Conservation (phyloP, 1,140 invertebrate species). For the Rhagoletis zephyria region DNA sequence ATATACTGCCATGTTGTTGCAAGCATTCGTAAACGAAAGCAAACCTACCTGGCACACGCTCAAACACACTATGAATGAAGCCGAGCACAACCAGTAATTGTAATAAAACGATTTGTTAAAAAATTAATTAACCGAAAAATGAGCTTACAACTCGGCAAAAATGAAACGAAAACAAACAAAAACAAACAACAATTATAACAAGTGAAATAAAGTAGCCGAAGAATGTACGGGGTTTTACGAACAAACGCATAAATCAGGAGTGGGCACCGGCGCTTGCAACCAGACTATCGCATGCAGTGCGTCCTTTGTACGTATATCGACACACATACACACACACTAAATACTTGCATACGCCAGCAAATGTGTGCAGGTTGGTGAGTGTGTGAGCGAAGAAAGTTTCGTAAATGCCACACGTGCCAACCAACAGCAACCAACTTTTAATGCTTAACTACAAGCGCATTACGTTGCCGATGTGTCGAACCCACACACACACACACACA, state of each 20-base stretch:
- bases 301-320: no score
- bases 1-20: no score
- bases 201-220: background rate
- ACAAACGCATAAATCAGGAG: constrained; percentile 50
- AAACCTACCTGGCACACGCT: no score
- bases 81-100: no score
- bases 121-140: constrained; percentile 57
- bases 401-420: constrained; percentile 7
- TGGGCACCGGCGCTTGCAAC: constrained; percentile 8
- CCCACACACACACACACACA: background rate
- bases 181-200: constrained; percentile 3
- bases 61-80: no score
- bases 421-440: constrained; percentile 20
- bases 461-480: background rate
- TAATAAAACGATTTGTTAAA: constrained; percentile 56
- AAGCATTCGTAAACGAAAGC: no score
- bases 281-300: background rate
- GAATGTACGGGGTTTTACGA: background rate
- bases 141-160: background rate
- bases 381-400: background rate
- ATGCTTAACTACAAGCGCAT: constrained; percentile 28
- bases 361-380: background rate
- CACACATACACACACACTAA: background rate
- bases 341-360: no score
- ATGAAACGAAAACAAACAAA: no score